A percentile compares a stretch with the other conserved stretches of the same genome.
These are phyloP conservation scores for Drosophila novamexicana DNA, from an alignment of 1,140 invertebrate species.

Conservation along the genomic window DNA sequence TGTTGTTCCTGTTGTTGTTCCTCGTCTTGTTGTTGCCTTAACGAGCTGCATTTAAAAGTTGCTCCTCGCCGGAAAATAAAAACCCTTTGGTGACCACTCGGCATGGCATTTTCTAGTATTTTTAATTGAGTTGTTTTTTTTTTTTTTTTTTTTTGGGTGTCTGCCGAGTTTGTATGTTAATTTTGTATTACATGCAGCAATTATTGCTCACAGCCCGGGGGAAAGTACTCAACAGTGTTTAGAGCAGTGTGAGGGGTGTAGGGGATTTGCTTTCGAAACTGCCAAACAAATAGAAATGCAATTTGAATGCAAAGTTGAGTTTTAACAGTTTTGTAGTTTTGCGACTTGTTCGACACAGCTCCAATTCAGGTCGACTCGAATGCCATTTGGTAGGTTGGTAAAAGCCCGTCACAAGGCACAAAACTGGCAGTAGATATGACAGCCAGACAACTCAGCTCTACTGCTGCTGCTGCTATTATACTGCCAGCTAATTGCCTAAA, in stretches of 20 bases:
- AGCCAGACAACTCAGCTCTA: slow-evolving; percentile 1
- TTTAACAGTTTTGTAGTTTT: slow-evolving; percentile 36
- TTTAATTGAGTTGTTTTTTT: slow-evolving; percentile 51
- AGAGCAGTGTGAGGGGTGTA: neutral
- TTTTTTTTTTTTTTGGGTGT: slow-evolving; percentile 21
- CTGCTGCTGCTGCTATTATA: slow-evolving; percentile 15
- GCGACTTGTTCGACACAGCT: slow-evolving; percentile 50
- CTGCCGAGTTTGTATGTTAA: slow-evolving; percentile 51
- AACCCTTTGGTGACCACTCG: slow-evolving; percentile 30
- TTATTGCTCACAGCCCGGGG: slow-evolving; percentile 42
- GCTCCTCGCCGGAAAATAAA: slow-evolving; percentile 11
- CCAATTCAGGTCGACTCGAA: slow-evolving; percentile 63
- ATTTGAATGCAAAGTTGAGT: slow-evolving; percentile 74
- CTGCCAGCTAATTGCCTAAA: slow-evolving; percentile 45
- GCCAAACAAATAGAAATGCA: slow-evolving; percentile 73
- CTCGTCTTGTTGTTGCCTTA: slow-evolving; percentile 8
- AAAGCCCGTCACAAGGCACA: slow-evolving; percentile 55
- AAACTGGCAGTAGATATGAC: slow-evolving; percentile 20
- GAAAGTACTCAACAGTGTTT: slow-evolving; percentile 20
- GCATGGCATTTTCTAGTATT: slow-evolving; percentile 32
- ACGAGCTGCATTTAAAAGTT: slow-evolving; percentile 47
- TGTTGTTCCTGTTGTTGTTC: neutral
- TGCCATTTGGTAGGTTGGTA: slow-evolving; percentile 55
- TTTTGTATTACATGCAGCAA: slow-evolving; percentile 47
- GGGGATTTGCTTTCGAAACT: slow-evolving; percentile 36